These are phyloP conservation scores for Drosophila varians DNA, from an alignment of 1,140 invertebrate species.

Conservation along the genomic window DNA sequence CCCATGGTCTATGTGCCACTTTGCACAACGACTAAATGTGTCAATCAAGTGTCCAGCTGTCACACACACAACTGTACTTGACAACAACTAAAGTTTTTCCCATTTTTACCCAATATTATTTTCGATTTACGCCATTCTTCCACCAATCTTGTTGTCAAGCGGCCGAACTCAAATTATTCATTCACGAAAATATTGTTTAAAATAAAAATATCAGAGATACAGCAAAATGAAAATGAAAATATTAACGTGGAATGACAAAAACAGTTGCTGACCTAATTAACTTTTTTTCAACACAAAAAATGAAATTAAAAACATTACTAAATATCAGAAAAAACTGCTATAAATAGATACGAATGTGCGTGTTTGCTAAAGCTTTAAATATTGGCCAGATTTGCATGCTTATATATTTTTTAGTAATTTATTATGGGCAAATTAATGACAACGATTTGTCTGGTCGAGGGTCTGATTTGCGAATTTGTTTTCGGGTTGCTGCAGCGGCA, in stretches of 20 bases:
- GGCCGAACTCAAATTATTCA: conserved; percentile 22
- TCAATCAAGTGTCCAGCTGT: conserved; percentile 71
- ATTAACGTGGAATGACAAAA: conserved; percentile 65
- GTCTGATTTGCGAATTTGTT: conserved; percentile 16
- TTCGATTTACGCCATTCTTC: conserved; percentile 5
- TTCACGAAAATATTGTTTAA: conserved; percentile 19
- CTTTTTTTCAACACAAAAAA: conserved; percentile 31
- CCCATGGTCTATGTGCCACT: conserved; percentile 60
- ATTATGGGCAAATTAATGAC: conserved; percentile 20
- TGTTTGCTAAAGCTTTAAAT: conserved; percentile 34
- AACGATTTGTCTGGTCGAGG: conserved; percentile 23
- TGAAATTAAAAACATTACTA: conserved; percentile 6
- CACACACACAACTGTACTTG: conserved; percentile 54
- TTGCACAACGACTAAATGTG: conserved; percentile 75
- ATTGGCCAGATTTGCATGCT: conserved; percentile 2
- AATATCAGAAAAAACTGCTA: conserved; percentile 30
- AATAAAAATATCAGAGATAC: conserved; percentile 1
- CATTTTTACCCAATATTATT: conserved; percentile 28
- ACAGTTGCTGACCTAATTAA: conserved; percentile 78
- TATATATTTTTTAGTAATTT: conserved; percentile 30
- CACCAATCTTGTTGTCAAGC: conserved; percentile 48
- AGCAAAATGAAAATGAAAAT: conserved; percentile 5
- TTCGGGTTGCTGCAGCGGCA: conserved; percentile 15
- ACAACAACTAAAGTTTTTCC: conserved; percentile 52
- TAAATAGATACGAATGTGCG: conserved; percentile 15